A percentile compares a stretch with the other conserved stretches of the same genome.
Conservation (phyloP, 2,888 invertebrate species). For the Zygaena filipendulae region DNA sequence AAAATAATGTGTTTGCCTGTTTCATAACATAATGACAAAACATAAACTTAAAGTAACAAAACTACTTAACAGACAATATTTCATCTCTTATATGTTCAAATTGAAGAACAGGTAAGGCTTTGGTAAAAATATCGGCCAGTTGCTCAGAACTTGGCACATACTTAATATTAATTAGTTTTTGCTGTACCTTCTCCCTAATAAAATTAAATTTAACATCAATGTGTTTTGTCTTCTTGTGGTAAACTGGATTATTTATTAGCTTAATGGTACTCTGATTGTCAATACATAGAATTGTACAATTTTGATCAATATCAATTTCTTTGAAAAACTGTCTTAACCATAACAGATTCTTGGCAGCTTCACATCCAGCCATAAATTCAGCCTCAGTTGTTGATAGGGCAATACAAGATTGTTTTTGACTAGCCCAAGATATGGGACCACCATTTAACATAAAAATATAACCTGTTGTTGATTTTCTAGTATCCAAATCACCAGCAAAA, state of each 20-base stretch:
- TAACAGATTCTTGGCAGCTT: conserved; percentile 11
- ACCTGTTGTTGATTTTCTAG: conserved; percentile 12
- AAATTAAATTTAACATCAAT: conserved; percentile 12
- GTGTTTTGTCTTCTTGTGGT: conserved; percentile 12
- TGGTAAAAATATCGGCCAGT: conserved; percentile 10
- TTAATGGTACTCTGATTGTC: conserved; percentile 9
- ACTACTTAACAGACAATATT: no score
- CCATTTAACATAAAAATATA: conserved; percentile 15
- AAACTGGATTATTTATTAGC: conserved; percentile 10
- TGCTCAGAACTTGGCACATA: conserved; percentile 7
- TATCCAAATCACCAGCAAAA: conserved; percentile 12
- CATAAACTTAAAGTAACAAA: no score
- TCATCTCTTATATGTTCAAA: no score
- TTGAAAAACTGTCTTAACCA: conserved; percentile 11
- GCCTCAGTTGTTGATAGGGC: conserved; percentile 14
- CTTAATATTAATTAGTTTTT: conserved; percentile 7
- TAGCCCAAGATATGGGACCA: conserved; percentile 11
- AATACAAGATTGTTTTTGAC: conserved; percentile 12
- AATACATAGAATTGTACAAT: conserved; percentile 3
- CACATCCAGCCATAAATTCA: conserved; percentile 13
- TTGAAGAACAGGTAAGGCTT: conserved; percentile 4
- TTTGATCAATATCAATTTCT: conserved; percentile 2
- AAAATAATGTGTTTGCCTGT: no score
- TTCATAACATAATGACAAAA: no score
- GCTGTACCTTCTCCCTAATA: conserved; percentile 15